Evolutionary conservation across 2,888 invertebrate genomes (phyloP).

Genomic region (Ectobius pallidus): DNA sequence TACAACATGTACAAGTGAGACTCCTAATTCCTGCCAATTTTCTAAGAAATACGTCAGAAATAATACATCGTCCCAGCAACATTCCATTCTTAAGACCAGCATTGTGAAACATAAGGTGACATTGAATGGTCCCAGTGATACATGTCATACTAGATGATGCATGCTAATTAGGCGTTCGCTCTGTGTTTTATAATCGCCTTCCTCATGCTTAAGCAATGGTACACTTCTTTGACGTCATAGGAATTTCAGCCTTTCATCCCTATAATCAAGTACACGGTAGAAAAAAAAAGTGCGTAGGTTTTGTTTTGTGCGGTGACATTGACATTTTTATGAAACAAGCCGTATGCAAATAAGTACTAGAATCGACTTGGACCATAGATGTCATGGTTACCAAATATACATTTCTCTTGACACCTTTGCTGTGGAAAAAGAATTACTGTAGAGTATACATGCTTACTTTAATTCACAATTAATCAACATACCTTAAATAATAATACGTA

Average conservation of each 20-base stretch:
- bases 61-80: too few species aligned
- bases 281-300: neutral
- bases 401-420: too few species aligned
- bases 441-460: too few species aligned
- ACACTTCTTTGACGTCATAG: constrained; percentile 3
- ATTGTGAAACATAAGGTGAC: too few species aligned
- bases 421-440: too few species aligned
- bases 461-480: too few species aligned
- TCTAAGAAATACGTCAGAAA: too few species aligned
- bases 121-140: too few species aligned
- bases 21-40: too few species aligned
- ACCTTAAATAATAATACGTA: too few species aligned
- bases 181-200: neutral
- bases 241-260: neutral
- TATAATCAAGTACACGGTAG: neutral
- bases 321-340: neutral
- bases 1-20: too few species aligned
- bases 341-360: neutral
- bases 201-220: neutral
- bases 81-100: too few species aligned
- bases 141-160: neutral
- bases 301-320: neutral
- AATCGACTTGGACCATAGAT: neutral
- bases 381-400: neutral
- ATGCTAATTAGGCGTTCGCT: neutral